phyloP scores from a whole-genome alignment of 2,888 invertebrate genomes.

The Macaria liturata region DNA sequence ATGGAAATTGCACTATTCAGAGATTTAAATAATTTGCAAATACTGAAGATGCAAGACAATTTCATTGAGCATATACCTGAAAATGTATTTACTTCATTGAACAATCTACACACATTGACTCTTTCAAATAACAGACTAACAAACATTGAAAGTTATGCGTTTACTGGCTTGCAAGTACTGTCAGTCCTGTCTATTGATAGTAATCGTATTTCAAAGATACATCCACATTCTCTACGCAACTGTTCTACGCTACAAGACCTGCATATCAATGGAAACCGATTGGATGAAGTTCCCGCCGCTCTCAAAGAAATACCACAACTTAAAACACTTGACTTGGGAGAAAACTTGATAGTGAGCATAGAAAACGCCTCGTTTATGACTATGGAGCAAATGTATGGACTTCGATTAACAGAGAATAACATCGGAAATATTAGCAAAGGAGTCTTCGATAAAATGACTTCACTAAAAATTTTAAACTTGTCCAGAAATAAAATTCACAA shows the following conservation, averaged over 20 bases:
- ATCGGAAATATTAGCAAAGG: slow-evolving; percentile 91
- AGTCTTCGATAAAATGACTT: slow-evolving; percentile 90
- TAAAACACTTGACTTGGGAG: slow-evolving; percentile 92
- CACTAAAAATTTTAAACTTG: slow-evolving; percentile 91
- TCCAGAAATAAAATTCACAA: slow-evolving; percentile 92
- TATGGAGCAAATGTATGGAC: slow-evolving; percentile 90
- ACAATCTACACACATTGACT: slow-evolving; percentile 91
- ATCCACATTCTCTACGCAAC: slow-evolving; percentile 89
- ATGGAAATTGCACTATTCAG: slow-evolving; percentile 90
- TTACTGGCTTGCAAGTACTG: slow-evolving; percentile 89
- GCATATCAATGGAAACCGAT: slow-evolving; percentile 91
- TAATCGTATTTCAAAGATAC: slow-evolving; percentile 89
- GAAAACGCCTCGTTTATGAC: slow-evolving; percentile 91
- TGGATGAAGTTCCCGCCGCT: slow-evolving; percentile 89
- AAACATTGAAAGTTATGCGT: slow-evolving; percentile 88
- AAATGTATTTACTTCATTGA: slow-evolving; percentile 89
- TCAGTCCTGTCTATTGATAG: slow-evolving; percentile 91
- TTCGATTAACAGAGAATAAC: slow-evolving; percentile 93
- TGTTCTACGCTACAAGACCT: slow-evolving; percentile 91
- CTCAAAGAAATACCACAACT: slow-evolving; percentile 89
- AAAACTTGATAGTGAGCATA: slow-evolving; percentile 91
- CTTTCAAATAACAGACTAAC: slow-evolving; percentile 91
- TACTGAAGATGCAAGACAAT: slow-evolving; percentile 91
- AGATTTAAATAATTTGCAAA: slow-evolving; percentile 91
- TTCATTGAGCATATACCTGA: slow-evolving; percentile 89